Base-by-base conservation (phyloP, 1,140 invertebrate species). In the Eubasilissa regina region DNA sequence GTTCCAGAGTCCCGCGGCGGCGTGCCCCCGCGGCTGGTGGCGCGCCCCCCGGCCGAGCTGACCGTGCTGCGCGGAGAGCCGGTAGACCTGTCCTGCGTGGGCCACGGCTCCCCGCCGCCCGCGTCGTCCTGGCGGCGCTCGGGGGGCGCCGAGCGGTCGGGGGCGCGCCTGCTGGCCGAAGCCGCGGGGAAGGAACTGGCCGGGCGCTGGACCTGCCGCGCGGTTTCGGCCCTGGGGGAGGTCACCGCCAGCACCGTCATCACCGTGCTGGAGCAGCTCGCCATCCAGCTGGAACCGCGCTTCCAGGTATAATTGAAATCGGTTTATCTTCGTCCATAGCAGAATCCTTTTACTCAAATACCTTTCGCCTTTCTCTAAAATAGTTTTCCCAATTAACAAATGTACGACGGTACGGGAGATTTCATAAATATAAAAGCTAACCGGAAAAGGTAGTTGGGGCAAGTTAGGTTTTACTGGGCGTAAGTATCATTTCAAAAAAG, bases 51-150 rank as follows among this genome's bases (percentile, higher is more conserved):
- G 83, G 91, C 90, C 80, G 89, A 91, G 84, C 89, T 93, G 68
- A 88, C 91, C 68, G 91, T 91, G 25, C 91, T 92, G 80, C 89
- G 91, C 78, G 93, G 92, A 64, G 90, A 91, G 75, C 90, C 93
- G 83, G 89, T 92, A 62, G 92, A 94, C 85, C 86, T 94, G 74
- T 91, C 92, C 11, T 94, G 93, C 85, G 91, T 92, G 51, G 93
- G 93, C 19, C 92, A 94, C 84, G 94, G 93, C 82, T 93, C 90
- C 85, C 93, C 93, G 68, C 90, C 93, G 44, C 93, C 94, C 19
- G 90, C 90, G 81, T 93, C 93, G 84, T 92, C 90, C 88, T 92
- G 86, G 88, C 44, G 75, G 19, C 45, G n/a, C 13, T 72, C 53
- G 43, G 21, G n/a, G 17, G 55, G 70, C 21, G 60, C 25, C 11